phyloP scores from a whole-genome alignment of 2,113 vertebrate species.

The Axis porcinus region DNA sequence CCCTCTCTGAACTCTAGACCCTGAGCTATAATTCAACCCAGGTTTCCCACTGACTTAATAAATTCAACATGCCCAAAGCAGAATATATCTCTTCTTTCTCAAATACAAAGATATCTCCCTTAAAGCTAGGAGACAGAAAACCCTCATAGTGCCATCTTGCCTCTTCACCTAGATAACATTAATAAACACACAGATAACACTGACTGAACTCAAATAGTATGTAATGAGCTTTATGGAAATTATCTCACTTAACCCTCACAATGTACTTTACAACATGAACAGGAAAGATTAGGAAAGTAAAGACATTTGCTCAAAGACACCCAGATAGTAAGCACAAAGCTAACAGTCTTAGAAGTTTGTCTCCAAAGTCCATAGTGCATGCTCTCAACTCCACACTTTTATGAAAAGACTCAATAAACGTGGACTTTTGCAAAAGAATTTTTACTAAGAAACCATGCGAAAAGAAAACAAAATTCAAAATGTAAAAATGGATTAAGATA shows the following conservation, averaged over 20 bases:
- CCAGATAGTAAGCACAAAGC: not conserved
- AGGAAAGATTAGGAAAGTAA: not conserved
- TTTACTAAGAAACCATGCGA: not conserved
- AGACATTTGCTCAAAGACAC: not conserved
- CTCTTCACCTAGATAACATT: not conserved
- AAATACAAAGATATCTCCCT: not conserved
- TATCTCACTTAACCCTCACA: constrained; percentile 3
- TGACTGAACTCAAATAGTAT: not conserved
- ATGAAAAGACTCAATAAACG: not conserved
- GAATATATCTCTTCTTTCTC: not conserved
- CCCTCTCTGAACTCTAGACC: not conserved
- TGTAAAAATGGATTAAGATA: not conserved
- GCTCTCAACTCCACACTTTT: not conserved
- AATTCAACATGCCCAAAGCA: not conserved
- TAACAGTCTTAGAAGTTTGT: not conserved
- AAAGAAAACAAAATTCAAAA: constrained; percentile 9
- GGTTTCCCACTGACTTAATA: not conserved
- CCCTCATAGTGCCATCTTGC: not conserved
- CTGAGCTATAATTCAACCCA: not conserved
- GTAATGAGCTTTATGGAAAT: not conserved
- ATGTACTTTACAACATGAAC: not conserved
- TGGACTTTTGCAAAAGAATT: not conserved
- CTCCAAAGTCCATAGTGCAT: not conserved
- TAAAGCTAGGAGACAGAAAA: not conserved
- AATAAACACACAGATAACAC: not conserved